A percentile compares a stretch with the other conserved stretches of the same genome.
Evolutionary conservation across 1,140 invertebrate genomes (phyloP).

Genomic region (Diploscapter pachys): DNA sequence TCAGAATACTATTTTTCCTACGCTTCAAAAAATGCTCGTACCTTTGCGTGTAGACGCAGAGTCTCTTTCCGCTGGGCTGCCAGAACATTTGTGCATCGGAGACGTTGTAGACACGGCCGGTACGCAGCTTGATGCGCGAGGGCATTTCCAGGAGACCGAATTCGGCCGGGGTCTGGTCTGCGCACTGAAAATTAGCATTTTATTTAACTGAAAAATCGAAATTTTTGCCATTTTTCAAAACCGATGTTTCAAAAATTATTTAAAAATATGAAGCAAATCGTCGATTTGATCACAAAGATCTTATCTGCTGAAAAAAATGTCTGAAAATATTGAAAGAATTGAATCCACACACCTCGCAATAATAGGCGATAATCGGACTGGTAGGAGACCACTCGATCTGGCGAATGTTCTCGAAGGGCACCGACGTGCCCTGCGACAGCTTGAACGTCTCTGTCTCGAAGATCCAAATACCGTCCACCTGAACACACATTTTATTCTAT

Average conservation of each 20-base stretch:
- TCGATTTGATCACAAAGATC: conserved; percentile 61
- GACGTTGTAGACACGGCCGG: conserved; percentile 95
- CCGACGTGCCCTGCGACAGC: conserved; percentile 39
- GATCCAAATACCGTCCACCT: conserved; percentile 75
- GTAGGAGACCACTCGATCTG: conserved; percentile 97
- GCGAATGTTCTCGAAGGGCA: conserved; percentile 60
- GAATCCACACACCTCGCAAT: conserved; percentile 71
- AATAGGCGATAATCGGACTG: conserved; percentile 91
- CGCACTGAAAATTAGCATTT: conserved; percentile 32
- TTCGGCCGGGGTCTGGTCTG: conserved; percentile 47
- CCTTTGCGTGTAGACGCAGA: conserved; percentile 95
- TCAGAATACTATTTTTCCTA: too few relatives aligned
- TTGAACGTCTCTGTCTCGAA: conserved; percentile 69
- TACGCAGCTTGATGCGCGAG: conserved; percentile 80
- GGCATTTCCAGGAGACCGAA: conserved; percentile 60
- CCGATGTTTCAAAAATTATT: background rate
- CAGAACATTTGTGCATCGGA: conserved; percentile 97
- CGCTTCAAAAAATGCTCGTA: conserved; percentile 63
- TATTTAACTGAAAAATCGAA: background rate
- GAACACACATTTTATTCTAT: background rate
- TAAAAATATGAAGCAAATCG: conserved; percentile 77
- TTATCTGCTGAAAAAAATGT: background rate
- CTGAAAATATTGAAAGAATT: conserved; percentile 56
- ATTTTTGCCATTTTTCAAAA: background rate
- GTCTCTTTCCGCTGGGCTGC: conserved; percentile 87